Conservation (phyloP, 2,888 invertebrate genomes). For the Nomada flava region DNA sequence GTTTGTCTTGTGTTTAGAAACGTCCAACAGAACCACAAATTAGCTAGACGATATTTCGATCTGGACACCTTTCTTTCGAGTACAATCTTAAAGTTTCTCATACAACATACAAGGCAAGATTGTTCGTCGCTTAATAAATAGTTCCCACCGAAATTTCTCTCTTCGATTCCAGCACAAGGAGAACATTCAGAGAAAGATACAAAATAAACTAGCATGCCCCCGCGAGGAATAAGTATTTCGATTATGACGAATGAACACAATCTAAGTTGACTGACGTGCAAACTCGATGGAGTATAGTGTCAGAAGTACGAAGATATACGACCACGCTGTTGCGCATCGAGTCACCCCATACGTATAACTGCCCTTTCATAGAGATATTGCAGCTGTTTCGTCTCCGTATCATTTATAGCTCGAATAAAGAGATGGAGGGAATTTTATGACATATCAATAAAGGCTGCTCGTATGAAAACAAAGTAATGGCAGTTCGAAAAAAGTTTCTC, state of each 20-base stretch:
- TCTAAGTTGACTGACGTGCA: constrained; percentile 41
- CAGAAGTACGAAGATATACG: constrained; percentile 61
- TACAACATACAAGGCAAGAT: not conserved
- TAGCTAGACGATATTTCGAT: constrained; percentile 54
- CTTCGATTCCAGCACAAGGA: not conserved
- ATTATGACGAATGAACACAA: constrained; percentile 35
- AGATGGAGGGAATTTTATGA: not conserved
- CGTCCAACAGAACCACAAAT: constrained; percentile 54
- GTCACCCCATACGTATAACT: not conserved
- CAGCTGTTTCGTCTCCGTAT: not conserved
- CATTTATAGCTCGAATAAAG: not conserved
- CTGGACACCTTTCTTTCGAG: constrained; percentile 1
- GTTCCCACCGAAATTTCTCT: not conserved
- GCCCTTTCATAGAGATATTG: not conserved
- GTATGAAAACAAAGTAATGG: not conserved
- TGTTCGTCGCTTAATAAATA: not conserved
- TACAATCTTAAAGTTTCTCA: too few relatives aligned
- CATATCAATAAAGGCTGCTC: not conserved
- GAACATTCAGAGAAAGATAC: not conserved
- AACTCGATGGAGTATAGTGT: constrained; percentile 26
- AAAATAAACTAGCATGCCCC: not conserved
- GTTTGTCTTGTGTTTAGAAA: constrained; percentile 72
- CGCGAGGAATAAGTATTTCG: constrained; percentile 25
- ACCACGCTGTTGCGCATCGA: constrained; percentile 66
- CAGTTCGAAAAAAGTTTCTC: not conserved